phyloP scores from a whole-genome alignment of 2,888 invertebrate species.

The Thereva nobilitata region DNA sequence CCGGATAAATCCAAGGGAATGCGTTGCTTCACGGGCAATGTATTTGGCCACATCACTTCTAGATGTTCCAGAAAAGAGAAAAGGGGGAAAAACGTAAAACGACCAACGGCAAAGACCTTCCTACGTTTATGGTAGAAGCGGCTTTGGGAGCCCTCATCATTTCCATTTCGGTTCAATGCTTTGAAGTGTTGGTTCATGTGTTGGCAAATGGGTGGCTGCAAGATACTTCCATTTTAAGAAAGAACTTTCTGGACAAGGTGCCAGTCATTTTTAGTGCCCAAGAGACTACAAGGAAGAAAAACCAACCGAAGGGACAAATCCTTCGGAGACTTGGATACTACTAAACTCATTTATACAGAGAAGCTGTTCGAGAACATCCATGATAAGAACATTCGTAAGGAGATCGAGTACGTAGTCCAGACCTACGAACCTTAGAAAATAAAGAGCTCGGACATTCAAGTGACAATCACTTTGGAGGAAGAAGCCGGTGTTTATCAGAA shows the following conservation, averaged over 20 bases:
- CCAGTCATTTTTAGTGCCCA: slow-evolving; percentile 8
- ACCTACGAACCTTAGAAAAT: neutral
- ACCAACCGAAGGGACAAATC: neutral
- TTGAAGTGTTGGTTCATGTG: neutral
- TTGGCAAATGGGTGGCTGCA: neutral
- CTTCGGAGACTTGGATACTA: neutral
- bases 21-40: no score
- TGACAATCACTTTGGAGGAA: slow-evolving; percentile 47
- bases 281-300: neutral
- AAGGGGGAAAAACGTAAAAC: no score
- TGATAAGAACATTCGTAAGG: neutral
- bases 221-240: neutral
- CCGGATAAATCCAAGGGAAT: no score
- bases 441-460: neutral
- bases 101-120: no score
- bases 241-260: neutral
- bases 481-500: slow-evolving; percentile 46
- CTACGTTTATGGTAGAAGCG: no score
- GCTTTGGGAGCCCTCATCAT: no score
- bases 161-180: no score
- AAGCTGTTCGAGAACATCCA: neutral
- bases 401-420: slow-evolving; percentile 2
- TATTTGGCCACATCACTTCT: no score
- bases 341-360: neutral
- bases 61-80: no score